phyloP scores from a whole-genome alignment of 2,797 vertebrate species.

The Parauchenoglanis punctatus region DNA sequence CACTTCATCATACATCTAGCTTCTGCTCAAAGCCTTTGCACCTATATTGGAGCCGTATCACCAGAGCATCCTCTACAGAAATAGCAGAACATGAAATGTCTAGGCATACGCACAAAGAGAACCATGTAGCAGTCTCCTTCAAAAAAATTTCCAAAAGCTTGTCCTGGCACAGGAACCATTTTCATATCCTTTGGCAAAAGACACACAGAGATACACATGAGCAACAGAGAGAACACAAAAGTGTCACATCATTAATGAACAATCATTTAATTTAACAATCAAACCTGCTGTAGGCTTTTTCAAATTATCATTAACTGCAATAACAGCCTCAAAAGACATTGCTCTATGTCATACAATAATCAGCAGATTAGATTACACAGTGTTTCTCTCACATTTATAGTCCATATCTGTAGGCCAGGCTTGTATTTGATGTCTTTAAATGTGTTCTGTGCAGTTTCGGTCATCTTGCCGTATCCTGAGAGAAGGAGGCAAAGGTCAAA shows the following conservation, averaged over 20 bases:
- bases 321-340: neutral
- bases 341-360: too few species aligned
- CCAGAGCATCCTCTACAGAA: neutral
- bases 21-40: neutral
- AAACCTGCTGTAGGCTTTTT: neutral
- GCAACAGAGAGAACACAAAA: neutral
- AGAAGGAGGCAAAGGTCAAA: slow-evolving; percentile 18
- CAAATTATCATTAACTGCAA: neutral
- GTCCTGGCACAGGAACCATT: slow-evolving; percentile 81
- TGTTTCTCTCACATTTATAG: slow-evolving; percentile 82
- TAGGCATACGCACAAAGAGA: slow-evolving; percentile 78
- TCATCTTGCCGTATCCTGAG: slow-evolving; percentile 76
- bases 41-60: neutral
- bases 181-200: slow-evolving; percentile 80
- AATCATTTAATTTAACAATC: neutral
- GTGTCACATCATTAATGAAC: neutral
- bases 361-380: neutral
- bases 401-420: slow-evolving; percentile 90
- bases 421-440: slow-evolving; percentile 75
- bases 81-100: neutral
- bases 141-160: slow-evolving; percentile 86
- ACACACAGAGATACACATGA: neutral
- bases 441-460: slow-evolving; percentile 57
- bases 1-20: neutral
- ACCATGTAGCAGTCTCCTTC: slow-evolving; percentile 91